Evolutionary conservation across 1,140 invertebrate genomes (phyloP).

Genomic region (Hermatobates lingyangjiaoensis): DNA sequence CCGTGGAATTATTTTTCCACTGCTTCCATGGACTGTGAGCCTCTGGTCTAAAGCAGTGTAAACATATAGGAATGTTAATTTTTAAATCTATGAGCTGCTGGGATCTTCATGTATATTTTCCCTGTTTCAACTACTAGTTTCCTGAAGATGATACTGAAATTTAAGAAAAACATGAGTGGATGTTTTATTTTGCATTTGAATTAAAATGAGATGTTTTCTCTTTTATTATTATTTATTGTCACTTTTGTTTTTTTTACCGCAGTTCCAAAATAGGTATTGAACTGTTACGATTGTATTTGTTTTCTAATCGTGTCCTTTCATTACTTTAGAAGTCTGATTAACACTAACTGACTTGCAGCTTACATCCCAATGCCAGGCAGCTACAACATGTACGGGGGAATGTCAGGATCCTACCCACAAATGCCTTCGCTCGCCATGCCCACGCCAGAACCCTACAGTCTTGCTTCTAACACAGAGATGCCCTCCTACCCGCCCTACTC

Average conservation of each 20-base stretch:
- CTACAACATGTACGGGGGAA: constrained; percentile 15
- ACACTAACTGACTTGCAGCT: constrained; percentile 22
- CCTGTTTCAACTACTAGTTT: no score
- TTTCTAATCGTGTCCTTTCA: constrained; percentile 1
- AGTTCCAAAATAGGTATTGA: background rate
- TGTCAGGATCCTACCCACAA: background rate
- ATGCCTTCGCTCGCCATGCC: constrained; percentile 15
- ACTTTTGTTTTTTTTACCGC: background rate
- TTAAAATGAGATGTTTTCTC: no score
- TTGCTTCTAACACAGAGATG: constrained; percentile 6
- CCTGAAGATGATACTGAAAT: no score
- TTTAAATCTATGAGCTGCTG: no score
- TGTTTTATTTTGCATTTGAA: no score
- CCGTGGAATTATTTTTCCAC: no score
- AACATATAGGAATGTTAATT: no score
- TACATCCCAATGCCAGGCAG: constrained; percentile 40
- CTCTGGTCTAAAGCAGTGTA: no score
- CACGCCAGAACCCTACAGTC: constrained; percentile 24
- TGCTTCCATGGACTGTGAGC: no score
- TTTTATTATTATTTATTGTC: background rate
- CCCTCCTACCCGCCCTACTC: constrained; percentile 10
- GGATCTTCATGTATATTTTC: no score
- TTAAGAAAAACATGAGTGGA: no score
- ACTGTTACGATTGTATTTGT: background rate
- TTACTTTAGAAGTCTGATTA: background rate